A percentile compares a stretch with the other conserved stretches of the same genome.
These are phyloP conservation scores for Gymnoscopelus braueri DNA, from an alignment of 2,797 vertebrate genomes.

Conservation along the genomic window DNA sequence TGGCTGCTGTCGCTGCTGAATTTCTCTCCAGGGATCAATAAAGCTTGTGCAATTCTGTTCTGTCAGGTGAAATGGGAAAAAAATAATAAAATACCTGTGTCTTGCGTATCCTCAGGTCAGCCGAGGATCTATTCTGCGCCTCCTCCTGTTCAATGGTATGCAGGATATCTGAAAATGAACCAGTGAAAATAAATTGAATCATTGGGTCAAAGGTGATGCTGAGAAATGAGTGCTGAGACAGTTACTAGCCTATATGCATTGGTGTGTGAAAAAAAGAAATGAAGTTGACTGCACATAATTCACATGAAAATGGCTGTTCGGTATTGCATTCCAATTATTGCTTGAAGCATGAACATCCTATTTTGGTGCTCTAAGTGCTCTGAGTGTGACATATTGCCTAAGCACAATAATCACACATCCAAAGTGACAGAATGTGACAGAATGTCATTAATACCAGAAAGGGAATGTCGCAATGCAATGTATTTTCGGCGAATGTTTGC, in stretches of 20 bases:
- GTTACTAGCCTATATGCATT: no score
- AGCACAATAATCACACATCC: no score
- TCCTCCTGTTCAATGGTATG: conserved; percentile 96
- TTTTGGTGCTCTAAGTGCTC: not conserved
- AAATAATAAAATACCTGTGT: conserved; percentile 84
- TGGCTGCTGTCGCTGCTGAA: no score
- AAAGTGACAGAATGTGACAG: no score
- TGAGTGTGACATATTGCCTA: not conserved
- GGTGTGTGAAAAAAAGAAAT: no score
- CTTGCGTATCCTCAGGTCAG: conserved; percentile 96
- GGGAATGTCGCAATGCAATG: no score
- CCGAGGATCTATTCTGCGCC: conserved; percentile 90
- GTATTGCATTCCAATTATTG: not conserved
- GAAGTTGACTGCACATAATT: no score
- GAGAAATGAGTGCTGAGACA: not conserved
- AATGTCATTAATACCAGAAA: no score
- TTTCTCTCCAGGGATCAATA: no score
- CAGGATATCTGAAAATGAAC: conserved; percentile 85
- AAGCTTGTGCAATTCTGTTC: no score
- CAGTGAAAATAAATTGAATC: conserved; percentile 7
- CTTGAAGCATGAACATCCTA: not conserved
- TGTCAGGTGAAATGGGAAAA: no score
- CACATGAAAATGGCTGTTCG: not conserved
- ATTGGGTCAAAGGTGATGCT: not conserved
- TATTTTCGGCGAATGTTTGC: no score